These are phyloP conservation scores for Aptenodytes patagonicus DNA, from an alignment of 2,113 vertebrate species.

Conservation along the genomic window DNA sequence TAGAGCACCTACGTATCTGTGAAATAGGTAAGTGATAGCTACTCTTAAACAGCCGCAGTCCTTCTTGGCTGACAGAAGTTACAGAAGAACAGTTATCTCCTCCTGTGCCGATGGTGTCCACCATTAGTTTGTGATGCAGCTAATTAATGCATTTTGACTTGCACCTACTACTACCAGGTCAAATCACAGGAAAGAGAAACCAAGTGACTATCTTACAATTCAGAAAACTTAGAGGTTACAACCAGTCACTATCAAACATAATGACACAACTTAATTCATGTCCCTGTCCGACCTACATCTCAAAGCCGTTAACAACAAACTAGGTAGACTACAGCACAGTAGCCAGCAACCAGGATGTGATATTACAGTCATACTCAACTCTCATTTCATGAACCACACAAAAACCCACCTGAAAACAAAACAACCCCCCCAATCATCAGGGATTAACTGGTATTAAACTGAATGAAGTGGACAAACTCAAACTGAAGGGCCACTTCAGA, in stretches of 20 bases:
- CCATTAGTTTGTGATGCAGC: background rate
- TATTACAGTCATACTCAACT: background rate
- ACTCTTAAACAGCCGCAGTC: background rate
- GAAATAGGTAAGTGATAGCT: background rate
- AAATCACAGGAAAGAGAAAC: background rate
- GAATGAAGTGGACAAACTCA: background rate
- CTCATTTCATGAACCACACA: background rate
- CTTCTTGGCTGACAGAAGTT: background rate
- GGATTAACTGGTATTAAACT: background rate
- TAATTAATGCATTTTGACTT: background rate
- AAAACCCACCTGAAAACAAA: background rate
- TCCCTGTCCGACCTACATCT: background rate
- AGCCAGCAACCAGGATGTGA: background rate
- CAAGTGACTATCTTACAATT: accelerated
- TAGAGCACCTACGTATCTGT: background rate
- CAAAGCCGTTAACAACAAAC: background rate
- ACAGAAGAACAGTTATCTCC: background rate
- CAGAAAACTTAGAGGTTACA: background rate
- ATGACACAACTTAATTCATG: background rate
- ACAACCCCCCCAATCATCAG: background rate
- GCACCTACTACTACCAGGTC: background rate
- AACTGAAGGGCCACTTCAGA: background rate
- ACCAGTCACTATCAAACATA: background rate
- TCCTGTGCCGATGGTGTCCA: background rate
- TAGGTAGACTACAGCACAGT: background rate